Conservation (phyloP, 2,888 invertebrate species). For the Zygothrica quintamaculata region DNA sequence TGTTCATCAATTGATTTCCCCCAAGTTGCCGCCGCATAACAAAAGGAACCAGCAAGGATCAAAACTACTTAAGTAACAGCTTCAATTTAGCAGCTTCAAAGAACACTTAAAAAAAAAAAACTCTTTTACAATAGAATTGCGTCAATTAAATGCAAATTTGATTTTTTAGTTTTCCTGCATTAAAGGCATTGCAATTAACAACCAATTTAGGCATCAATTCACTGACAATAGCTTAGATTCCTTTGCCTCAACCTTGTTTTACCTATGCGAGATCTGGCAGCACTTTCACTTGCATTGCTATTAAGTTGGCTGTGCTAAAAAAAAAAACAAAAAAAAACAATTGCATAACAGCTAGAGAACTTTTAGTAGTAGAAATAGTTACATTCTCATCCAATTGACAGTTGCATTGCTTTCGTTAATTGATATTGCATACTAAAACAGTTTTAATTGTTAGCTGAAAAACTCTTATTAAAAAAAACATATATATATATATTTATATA, state of each 20-base stretch:
- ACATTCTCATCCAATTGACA: no score
- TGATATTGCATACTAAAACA: no score
- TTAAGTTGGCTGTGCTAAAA: constrained; percentile 19
- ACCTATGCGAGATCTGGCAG: background rate
- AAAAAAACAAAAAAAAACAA: no score
- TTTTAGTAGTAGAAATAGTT: no score
- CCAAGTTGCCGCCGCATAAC: constrained; percentile 36
- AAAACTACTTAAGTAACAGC: constrained; percentile 24
- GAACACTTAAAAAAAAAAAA: background rate
- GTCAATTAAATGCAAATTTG: constrained; percentile 25
- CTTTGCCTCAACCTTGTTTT: background rate
- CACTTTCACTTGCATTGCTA: background rate
- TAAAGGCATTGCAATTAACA: constrained; percentile 27
- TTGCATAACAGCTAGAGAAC: no score
- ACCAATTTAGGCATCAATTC: no score
- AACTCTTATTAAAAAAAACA: no score
- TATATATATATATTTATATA: no score
- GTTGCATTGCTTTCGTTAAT: no score
- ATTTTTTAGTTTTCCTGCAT: background rate
- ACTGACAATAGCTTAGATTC: no score
- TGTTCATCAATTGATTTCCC: constrained; percentile 52
- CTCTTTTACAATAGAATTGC: constrained; percentile 22
- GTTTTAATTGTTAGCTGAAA: no score
- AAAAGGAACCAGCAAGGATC: constrained; percentile 52
- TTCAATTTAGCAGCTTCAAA: constrained; percentile 9